Evolutionary conservation across 23 tunicate species (phyloP), one percentile per base, ranked within the genome.

Genomic region (Styela clava): DNA sequence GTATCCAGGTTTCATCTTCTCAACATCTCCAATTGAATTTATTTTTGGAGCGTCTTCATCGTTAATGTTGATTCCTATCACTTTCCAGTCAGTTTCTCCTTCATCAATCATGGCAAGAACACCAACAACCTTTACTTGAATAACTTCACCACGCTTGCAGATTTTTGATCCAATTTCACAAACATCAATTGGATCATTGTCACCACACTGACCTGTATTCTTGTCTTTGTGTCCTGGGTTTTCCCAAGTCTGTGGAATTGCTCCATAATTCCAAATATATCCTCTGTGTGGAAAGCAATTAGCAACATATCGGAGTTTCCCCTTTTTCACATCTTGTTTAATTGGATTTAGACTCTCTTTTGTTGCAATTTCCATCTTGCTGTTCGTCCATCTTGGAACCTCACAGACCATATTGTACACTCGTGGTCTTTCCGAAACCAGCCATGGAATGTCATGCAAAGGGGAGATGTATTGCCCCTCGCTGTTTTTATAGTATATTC

Each of bases 201-300:
- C 99, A 12, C 99, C 99, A 70, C 83, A 82, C 83, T 88, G 88
- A 22, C 79, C 74, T 0, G 99, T 96, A 82, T 87, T 61, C 16
- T 83, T 34, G 84, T 96, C 99, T 62, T 64, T 64, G 69, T 96
- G 99, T 33, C 81, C 85, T 3, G 99, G 99, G 68, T 96, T 84
- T 78, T 96, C 99, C 97, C 97, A 96, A 24, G 99, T 96, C 86
- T 95, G 99, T 16, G 99, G 99, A 73, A 96, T 96, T 22, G 90
- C 87, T 1, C 99, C 99, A 67, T 96, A 96, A 74, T 96, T 96
- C 97, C 97, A 96, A 35, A 93, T 94, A 87, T 96, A 96, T 22
- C 99, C 99, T 63, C 84, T 81, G 86, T 91, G 88, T 0, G 99
- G 99, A 51, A 94, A 96, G 35, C 88, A 84, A 69, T 96, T 96